These are phyloP conservation scores for Psilopsiagon aurifrons DNA, from an alignment of 2,113 vertebrate species.

Conservation along the genomic window DNA sequence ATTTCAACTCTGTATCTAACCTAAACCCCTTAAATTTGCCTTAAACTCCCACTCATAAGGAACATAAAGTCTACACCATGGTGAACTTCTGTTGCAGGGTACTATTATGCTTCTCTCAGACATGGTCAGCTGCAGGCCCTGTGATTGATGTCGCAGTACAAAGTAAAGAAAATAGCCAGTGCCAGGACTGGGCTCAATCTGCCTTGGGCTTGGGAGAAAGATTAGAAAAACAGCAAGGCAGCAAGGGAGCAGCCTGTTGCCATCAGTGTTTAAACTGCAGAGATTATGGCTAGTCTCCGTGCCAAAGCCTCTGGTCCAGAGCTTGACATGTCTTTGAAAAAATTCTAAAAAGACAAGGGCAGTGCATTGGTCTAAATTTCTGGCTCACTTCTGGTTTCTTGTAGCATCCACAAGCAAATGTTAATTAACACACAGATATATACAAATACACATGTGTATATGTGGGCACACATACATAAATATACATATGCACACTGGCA, in stretches of 20 bases:
- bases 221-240: neutral
- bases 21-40: conserved; percentile 2
- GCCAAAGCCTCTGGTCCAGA: neutral
- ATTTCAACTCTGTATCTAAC: conserved; percentile 19
- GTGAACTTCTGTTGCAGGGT: neutral
- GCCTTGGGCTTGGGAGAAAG: neutral
- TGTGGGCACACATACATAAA: neutral
- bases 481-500: accelerated
- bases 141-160: neutral
- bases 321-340: neutral
- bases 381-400: neutral
- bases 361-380: neutral
- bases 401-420: neutral
- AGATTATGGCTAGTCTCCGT: neutral
- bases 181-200: neutral
- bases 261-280: neutral
- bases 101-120: neutral
- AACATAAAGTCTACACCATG: neutral
- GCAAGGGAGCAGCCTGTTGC: neutral
- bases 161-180: neutral
- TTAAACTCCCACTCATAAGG: neutral
- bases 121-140: neutral
- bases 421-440: neutral
- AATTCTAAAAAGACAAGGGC: neutral
- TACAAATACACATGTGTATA: neutral